Conservation (phyloP, 2,888 invertebrate species). For the Cinara cedri region DNA sequence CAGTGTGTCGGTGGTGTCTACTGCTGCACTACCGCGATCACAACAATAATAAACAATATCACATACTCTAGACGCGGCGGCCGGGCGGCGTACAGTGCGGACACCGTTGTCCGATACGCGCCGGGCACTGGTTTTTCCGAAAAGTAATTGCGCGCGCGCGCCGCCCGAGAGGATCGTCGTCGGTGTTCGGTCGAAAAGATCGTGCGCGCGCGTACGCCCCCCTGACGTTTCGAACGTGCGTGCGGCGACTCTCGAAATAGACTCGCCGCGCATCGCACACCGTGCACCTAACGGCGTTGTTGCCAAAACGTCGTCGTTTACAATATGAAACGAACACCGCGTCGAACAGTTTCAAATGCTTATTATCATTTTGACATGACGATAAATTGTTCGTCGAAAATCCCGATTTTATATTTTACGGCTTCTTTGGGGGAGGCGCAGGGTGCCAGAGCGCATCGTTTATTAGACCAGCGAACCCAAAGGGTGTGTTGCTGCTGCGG, state of each 20-base stretch:
- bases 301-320: conserved; percentile 44
- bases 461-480: not conserved
- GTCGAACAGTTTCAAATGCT: no score
- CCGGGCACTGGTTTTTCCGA: conserved; percentile 23
- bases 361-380: no score
- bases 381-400: no score
- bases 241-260: conserved; percentile 44
- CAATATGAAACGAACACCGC: no score
- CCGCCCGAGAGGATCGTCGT: not conserved
- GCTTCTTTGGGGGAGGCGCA: no score
- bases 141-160: conserved; percentile 29
- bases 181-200: not conserved
- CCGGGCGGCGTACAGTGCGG: conserved; percentile 22
- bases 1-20: no score
- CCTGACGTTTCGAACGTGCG: not conserved
- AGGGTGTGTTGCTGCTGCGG: no score
- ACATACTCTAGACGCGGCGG: not conserved
- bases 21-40: not conserved
- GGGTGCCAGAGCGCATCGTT: not conserved
- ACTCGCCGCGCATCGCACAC: not conserved
- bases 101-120: conserved; percentile 20
- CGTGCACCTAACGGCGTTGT: not conserved
- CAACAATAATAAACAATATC: conserved; percentile 6
- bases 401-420: no score
- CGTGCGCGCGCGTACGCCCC: not conserved